phyloP scores from a whole-genome alignment of 2,888 invertebrate genomes.

The Drosophila longiperda region DNA sequence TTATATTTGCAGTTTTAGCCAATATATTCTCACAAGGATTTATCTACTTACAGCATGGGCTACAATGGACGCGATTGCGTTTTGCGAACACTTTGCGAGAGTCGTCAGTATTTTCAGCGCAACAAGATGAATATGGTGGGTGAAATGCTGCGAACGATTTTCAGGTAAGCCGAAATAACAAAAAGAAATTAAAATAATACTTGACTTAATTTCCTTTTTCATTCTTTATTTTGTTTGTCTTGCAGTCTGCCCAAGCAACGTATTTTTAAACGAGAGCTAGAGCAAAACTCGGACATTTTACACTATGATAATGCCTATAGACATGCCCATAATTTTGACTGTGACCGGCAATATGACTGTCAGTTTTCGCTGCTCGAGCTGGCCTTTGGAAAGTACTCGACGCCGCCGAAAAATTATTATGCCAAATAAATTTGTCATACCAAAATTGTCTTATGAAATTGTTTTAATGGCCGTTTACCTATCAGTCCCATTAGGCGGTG shows the following conservation, averaged over 20 bases:
- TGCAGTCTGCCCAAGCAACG: constrained; percentile 88
- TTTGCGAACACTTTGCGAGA: constrained; percentile 90
- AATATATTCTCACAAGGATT: background rate
- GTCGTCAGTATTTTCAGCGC: constrained; percentile 88
- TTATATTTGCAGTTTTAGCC: background rate
- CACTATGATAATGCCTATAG: constrained; percentile 89
- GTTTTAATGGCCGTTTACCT: constrained; percentile 52
- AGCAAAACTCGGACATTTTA: constrained; percentile 88
- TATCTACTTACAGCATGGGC: constrained; percentile 88
- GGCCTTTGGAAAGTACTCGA: constrained; percentile 87
- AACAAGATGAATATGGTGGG: constrained; percentile 88
- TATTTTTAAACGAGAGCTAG: constrained; percentile 88
- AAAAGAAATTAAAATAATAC: background rate
- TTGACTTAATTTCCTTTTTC: background rate
- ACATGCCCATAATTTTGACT: constrained; percentile 85
- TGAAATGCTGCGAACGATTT: constrained; percentile 89
- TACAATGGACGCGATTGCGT: constrained; percentile 90
- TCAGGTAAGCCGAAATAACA: constrained; percentile 87
- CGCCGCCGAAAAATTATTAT: constrained; percentile 77
- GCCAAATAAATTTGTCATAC: constrained; percentile 63
- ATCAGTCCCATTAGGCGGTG: background rate
- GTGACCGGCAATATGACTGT: constrained; percentile 87
- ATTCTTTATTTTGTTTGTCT: background rate
- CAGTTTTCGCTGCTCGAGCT: constrained; percentile 90
- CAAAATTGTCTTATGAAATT: constrained; percentile 54